Evolutionary conservation across 1,140 invertebrate species (phyloP), one percentile per base, ranked within the genome.

Genomic region (Scaptomyza montana): DNA sequence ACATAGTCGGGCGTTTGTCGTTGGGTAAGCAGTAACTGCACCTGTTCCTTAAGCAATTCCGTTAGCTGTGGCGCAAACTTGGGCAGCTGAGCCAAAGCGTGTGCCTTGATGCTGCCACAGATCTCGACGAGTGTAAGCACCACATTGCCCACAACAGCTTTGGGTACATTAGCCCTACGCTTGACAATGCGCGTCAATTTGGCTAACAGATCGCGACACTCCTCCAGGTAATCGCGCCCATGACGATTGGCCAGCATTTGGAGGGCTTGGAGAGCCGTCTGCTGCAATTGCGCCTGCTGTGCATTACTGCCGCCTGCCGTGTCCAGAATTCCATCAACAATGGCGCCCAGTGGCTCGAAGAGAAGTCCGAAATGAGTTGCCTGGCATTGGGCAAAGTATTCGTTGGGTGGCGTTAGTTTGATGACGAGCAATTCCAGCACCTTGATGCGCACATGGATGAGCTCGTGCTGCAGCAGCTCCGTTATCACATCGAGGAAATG

Each of bases 111-210:
- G 56, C 94, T 94, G 43, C 93, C 93, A 66, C 95, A 95, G 10
- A 98, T 91, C 93, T 98, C 97, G 0, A 96, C 96, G 4, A 98
- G 93, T 86, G 97, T 97, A 21, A 98, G 93, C 13, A 97, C 93
- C 9, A 96, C 93, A 49, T 95, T 96, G 0, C 95, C 96, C 78
- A 96, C 91, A 5, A 97, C 93, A 63, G 95, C 95, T 19, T 94
- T 95, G 51, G 95, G 89, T 6, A 96, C 93, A 51, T 93, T 93
- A 1, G 93, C 92, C 57, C 94, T 93, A 66, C 93, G 93, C 21
- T 95, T 93, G 13, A 95, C 92, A 45, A 90, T 90, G 50, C 94
- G 92, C 0, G 95, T 95, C 0, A 95, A 92, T 10, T 93, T 93
- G 50, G 94, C 93, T 5, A 96, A 84, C 53, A 96, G 93, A 5